A percentile compares a stretch with the other conserved stretches of the same genome.
phyloP scores from a whole-genome alignment of 2,797 vertebrate genomes.

The Naso thynnoides region DNA sequence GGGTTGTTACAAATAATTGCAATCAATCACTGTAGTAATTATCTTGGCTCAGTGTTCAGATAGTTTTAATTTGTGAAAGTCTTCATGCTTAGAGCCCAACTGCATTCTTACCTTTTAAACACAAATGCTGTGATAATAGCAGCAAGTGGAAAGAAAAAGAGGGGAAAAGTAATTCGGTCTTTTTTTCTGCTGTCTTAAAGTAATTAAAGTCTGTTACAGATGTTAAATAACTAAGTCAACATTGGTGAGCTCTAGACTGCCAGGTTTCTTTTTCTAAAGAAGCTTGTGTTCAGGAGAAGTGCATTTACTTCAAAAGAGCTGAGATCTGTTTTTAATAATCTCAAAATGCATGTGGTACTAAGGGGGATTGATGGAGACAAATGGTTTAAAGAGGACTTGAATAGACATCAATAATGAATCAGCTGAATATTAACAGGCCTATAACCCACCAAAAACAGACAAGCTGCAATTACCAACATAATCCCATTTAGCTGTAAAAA shows the following conservation, averaged over 20 bases:
- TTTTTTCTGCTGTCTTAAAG: neutral
- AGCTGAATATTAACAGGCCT: neutral
- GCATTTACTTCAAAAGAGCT: neutral
- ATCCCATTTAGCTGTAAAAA: neutral
- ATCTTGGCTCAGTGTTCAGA: neutral
- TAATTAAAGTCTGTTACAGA: neutral
- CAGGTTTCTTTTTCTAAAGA: neutral
- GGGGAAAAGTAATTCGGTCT: too few relatives aligned
- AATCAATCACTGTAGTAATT: neutral
- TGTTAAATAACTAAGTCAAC: neutral
- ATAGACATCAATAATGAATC: neutral
- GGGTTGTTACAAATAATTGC: neutral
- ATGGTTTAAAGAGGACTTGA: neutral
- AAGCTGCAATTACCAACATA: too few relatives aligned
- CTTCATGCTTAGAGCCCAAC: neutral
- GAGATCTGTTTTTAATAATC: neutral
- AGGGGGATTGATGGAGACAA: neutral
- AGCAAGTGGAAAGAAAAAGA: neutral
- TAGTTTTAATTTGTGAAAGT: neutral
- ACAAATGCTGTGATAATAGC: neutral
- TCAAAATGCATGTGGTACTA: neutral
- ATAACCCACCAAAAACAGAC: neutral
- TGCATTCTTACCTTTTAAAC: neutral
- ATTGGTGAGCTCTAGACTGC: neutral
- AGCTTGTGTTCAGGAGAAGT: neutral